Conservation (phyloP, 2,797 vertebrate genomes). For the Leucoraja ocellata region DNA sequence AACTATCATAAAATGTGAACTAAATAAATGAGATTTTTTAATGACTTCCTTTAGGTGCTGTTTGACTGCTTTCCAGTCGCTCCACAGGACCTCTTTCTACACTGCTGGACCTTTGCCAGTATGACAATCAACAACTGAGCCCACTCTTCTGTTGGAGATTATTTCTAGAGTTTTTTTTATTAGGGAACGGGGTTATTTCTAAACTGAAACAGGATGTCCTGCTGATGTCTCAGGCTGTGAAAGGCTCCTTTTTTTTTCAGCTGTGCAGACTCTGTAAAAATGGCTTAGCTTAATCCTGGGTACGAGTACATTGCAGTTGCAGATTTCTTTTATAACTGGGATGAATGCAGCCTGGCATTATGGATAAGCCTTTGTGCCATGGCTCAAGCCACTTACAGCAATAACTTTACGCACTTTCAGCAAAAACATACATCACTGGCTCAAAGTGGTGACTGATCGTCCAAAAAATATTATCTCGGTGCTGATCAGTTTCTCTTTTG, state of each 20-base stretch:
- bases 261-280: slow-evolving; percentile 42
- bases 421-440: not conserved
- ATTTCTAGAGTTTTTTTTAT: slow-evolving; percentile 67
- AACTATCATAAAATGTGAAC: slow-evolving; percentile 52
- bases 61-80: slow-evolving; percentile 55
- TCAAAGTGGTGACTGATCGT: not conserved
- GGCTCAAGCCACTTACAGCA: slow-evolving; percentile 13
- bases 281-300: slow-evolving; percentile 62
- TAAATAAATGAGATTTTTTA: slow-evolving; percentile 50
- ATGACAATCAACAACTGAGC: slow-evolving; percentile 70
- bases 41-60: slow-evolving; percentile 58
- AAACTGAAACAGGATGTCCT: slow-evolving; percentile 74
- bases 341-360: slow-evolving; percentile 35
- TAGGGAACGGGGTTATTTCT: slow-evolving; percentile 60
- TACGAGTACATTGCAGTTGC: slow-evolving; percentile 42
- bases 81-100: slow-evolving; percentile 51
- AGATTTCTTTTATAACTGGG: slow-evolving; percentile 31
- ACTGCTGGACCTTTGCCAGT: slow-evolving; percentile 67
- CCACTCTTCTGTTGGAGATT: slow-evolving; percentile 66
- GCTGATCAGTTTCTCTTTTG: not conserved
- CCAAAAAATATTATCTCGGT: not conserved
- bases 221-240: slow-evolving; percentile 63
- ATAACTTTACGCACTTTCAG: slow-evolving; percentile 6
- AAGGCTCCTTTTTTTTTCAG: slow-evolving; percentile 45
- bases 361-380: slow-evolving; percentile 34